phyloP scores from a whole-genome alignment of 2,797 vertebrate species.

The Mallotus villosus region DNA sequence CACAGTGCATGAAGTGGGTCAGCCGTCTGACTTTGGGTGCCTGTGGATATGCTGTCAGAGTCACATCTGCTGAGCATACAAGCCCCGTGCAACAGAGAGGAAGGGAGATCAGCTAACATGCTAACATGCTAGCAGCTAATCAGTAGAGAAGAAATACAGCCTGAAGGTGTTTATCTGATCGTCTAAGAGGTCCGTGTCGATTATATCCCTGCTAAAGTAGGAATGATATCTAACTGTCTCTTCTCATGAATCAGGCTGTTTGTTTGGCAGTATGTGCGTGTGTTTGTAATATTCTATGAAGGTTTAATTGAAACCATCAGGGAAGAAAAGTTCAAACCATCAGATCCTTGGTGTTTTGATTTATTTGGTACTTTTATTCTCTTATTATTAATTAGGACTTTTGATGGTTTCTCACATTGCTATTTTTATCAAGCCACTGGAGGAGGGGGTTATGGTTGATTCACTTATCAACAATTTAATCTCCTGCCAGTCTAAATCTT shows the following conservation, averaged over 20 bases:
- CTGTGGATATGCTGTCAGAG: slow-evolving; percentile 67
- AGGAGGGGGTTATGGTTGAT: no score
- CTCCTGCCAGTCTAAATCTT: no score
- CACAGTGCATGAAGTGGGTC: slow-evolving; percentile 76
- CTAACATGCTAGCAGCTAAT: slow-evolving; percentile 62
- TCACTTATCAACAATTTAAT: no score
- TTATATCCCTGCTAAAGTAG: slow-evolving; percentile 45
- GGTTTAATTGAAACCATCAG: no score
- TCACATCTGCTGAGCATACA: slow-evolving; percentile 55
- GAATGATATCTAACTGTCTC: slow-evolving; percentile 27
- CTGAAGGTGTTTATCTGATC: slow-evolving; percentile 69
- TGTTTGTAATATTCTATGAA: neutral
- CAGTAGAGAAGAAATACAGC: slow-evolving; percentile 62
- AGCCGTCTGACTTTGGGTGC: slow-evolving; percentile 64
- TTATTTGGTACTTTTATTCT: no score
- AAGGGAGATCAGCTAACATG: slow-evolving; percentile 58
- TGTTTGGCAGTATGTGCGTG: slow-evolving; percentile 2
- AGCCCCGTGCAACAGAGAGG: slow-evolving; percentile 48
- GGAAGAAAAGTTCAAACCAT: no score
- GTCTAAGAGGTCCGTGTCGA: slow-evolving; percentile 59
- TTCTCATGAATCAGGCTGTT: slow-evolving; percentile 10
- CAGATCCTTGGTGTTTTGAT: no score
- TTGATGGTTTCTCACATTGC: no score
- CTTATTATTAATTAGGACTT: no score
- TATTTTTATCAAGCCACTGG: no score